Percentiles rank a stretch among this genome's conserved stretches.
Conservation (phyloP, 2,797 vertebrate species). For the Lophius americanus region DNA sequence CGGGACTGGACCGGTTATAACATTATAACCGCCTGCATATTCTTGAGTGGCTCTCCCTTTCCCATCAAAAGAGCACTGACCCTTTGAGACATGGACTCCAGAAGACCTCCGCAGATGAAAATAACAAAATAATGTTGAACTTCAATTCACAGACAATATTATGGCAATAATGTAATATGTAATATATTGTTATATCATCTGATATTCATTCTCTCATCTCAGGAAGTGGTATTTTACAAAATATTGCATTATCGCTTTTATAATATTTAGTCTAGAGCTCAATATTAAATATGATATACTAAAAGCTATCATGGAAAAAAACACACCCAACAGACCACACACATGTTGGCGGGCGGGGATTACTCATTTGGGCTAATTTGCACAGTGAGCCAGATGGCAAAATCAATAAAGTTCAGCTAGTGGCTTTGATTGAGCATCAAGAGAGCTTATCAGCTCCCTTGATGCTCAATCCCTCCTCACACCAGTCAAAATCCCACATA, state of each 20-base stretch:
- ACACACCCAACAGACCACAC: neutral
- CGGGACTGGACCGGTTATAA: no score
- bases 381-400: slow-evolving; percentile 40
- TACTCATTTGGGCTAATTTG: slow-evolving; percentile 37
- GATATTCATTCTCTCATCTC: no score
- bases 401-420: slow-evolving; percentile 69
- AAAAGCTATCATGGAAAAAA: slow-evolving; percentile 1
- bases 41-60: no score
- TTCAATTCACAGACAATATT: no score
- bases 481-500: slow-evolving; percentile 18
- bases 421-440: slow-evolving; percentile 30
- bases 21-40: no score
- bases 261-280: neutral
- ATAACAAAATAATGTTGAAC: no score
- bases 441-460: slow-evolving; percentile 39
- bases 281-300: neutral
- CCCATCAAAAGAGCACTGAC: no score
- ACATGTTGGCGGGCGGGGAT: slow-evolving; percentile 40
- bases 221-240: neutral
- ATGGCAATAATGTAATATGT: no score
- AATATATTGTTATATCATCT: no score
- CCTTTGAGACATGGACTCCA: no score
- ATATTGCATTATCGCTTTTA: neutral
- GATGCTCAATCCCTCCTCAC: slow-evolving; percentile 45
- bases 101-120: no score